A percentile compares a stretch with the other conserved stretches of the same genome.
Conservation (phyloP, 2,797 vertebrate species). For the Prunella strophiata region DNA sequence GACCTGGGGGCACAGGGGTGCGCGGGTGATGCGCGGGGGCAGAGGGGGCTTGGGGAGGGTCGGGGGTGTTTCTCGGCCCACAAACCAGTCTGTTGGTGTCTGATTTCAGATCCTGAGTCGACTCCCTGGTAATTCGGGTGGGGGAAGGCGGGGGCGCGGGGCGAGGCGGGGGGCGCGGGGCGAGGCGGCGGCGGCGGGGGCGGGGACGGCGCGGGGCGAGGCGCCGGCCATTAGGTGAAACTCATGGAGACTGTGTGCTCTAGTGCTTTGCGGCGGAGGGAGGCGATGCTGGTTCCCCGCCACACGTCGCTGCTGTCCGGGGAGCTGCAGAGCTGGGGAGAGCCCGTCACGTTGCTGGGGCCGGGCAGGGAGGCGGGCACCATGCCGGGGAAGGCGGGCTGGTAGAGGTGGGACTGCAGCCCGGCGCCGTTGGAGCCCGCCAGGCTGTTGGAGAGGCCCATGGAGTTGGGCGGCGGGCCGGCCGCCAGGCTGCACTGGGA, state of each 20-base stretch:
- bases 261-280: slow-evolving; percentile 95
- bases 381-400: slow-evolving; percentile 96
- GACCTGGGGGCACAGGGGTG: slow-evolving; percentile 69
- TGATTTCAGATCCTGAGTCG: slow-evolving; percentile 82
- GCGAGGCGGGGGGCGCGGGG: too few species aligned
- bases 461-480: slow-evolving; percentile 91
- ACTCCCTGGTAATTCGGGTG: slow-evolving; percentile 65
- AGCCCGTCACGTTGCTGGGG: slow-evolving; percentile 92
- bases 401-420: slow-evolving; percentile 97
- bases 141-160: not conserved
- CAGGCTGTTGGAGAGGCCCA: slow-evolving; percentile 94
- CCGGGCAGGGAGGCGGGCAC: slow-evolving; percentile 93
- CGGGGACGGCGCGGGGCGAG: not conserved
- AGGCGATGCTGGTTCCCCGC: slow-evolving; percentile 98
- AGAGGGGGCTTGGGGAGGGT: not conserved
- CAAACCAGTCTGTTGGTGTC: slow-evolving; percentile 71
- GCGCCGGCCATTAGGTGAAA: slow-evolving; percentile 88
- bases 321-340: slow-evolving; percentile 95
- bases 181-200: too few species aligned
- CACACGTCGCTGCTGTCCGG: slow-evolving; percentile 99
- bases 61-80: slow-evolving; percentile 62
- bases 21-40: not conserved
- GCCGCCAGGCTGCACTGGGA: slow-evolving; percentile 95
- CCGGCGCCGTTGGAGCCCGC: slow-evolving; percentile 90
- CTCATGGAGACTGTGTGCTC: slow-evolving; percentile 99